Evolutionary conservation across 2,113 vertebrate genomes (phyloP).

Genomic region (Chitala chitala): DNA sequence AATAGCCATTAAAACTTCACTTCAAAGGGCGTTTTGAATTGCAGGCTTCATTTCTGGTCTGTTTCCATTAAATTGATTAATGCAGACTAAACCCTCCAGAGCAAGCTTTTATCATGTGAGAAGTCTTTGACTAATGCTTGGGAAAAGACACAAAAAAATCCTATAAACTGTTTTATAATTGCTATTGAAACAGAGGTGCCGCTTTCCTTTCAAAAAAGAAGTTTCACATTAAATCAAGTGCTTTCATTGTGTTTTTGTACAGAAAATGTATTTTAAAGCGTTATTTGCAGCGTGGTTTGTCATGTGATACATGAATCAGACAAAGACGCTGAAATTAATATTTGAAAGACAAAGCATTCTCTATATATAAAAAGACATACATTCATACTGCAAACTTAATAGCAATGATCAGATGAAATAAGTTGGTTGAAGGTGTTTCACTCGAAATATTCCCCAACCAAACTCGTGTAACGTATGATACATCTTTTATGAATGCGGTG

Average conservation of each 20-base stretch:
- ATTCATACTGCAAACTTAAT: not conserved
- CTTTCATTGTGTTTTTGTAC: constrained; percentile 11
- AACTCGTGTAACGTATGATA: constrained; percentile 21
- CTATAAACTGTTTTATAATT: constrained; percentile 23
- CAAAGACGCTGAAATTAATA: constrained; percentile 7
- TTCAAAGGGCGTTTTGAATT: constrained; percentile 33
- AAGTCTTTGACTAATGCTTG: constrained; percentile 21
- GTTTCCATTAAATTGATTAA: constrained; percentile 32
- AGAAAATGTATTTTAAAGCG: not conserved
- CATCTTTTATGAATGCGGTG: constrained; percentile 41
- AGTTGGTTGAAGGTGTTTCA: constrained; percentile 36
- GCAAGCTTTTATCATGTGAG: constrained; percentile 24
- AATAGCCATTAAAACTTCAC: constrained; percentile 30
- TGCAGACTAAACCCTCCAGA: constrained; percentile 27
- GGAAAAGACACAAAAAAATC: constrained; percentile 10
- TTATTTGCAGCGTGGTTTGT: not conserved
- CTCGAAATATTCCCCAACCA: constrained; percentile 30
- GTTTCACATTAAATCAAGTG: constrained; percentile 10
- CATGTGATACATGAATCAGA: not conserved
- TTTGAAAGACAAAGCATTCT: not conserved
- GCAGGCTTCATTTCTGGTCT: constrained; percentile 25
- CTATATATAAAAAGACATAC: not conserved
- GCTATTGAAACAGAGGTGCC: constrained; percentile 22
- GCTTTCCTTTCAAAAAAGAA: constrained; percentile 15
- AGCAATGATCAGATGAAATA: constrained; percentile 12